Base-by-base conservation (phyloP, 2,113 vertebrate species). In the Toxotes jaculatrix region DNA sequence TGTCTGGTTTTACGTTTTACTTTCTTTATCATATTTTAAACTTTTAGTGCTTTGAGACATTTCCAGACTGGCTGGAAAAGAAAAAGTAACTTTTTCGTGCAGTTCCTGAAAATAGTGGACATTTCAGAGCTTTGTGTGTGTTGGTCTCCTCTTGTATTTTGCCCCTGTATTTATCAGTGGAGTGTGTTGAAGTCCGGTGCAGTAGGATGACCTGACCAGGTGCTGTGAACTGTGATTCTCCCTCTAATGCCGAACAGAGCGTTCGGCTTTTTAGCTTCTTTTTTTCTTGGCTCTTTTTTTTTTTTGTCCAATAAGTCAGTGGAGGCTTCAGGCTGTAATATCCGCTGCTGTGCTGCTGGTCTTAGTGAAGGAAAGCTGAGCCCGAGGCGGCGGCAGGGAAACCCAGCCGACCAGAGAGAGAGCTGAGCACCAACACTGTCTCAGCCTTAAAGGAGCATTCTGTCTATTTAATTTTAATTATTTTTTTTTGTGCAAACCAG, bases 301-400 rank as follows among this genome's bases (percentile, higher is more conserved):
- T 10, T 42, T 9, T 62, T 1, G n/a, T 86, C 68, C 79, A 84
- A 80, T 77, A 78, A 77, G 64, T 61, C 66, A 66, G 59, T 14
- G 5, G 2, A 27, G 12, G 80, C 85, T 77, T 34, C 12, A 67
- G 85, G 80, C 88, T 90, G 69, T 92, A 93, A 95, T 95, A 95
- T 95, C 94, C 91, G 92, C 64, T 93, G 83, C 86, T 80, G 72
- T 86, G 87, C 77, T 93, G 87, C 87, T 60, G 74, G 78, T 88
- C 83, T 94, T 92, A 90, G 65, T 32, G 74, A 84, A 72, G 77
- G 79, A 80, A 89, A 92, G 82, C 84, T 47, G 77, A 77, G 91
- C 93, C 89, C 12, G 32, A 67, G 83, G 89, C 85, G 21, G 14
- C 82, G 40, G 80, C 69, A 49, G 77, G 70, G 77, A 74, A 84